Percentiles rank a stretch among this genome's conserved stretches.
These are phyloP conservation scores for Athetis lepigone DNA, from an alignment of 2,888 invertebrate genomes.

Conservation along the genomic window DNA sequence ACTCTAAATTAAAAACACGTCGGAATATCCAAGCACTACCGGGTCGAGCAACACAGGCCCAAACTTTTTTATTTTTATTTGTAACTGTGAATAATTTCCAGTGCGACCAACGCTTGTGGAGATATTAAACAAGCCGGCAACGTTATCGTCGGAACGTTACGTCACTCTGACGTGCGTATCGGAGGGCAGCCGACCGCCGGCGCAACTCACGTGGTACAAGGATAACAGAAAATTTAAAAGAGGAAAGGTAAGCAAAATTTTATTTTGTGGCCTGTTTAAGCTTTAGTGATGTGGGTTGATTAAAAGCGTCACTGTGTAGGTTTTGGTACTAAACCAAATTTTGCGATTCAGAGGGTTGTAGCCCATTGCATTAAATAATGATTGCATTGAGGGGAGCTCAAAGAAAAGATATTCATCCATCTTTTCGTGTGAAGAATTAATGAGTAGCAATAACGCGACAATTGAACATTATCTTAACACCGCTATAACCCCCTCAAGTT, in stretches of 20 bases:
- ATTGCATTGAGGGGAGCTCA: no score
- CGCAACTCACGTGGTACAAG: conserved; percentile 96
- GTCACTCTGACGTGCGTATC: conserved; percentile 95
- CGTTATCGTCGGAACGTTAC: conserved; percentile 94
- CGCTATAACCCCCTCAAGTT: no score
- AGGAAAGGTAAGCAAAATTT: conserved; percentile 92
- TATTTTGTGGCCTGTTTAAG: neutral
- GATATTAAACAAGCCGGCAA: conserved; percentile 94
- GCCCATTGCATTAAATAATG: no score
- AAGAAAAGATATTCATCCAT: no score
- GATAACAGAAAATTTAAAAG: conserved; percentile 94
- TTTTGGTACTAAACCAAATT: no score
- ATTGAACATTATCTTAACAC: no score
- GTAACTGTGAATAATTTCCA: conserved; percentile 78
- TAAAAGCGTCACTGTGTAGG: neutral
- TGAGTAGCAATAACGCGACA: no score
- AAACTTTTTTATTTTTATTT: conserved; percentile 32
- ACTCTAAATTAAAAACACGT: conserved; percentile 12
- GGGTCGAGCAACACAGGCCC: neutral
- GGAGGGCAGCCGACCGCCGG: conserved; percentile 96
- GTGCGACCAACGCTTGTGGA: conserved; percentile 95
- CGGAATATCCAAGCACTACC: conserved; percentile 2
- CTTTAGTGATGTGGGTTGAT: neutral
- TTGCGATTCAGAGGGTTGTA: no score
- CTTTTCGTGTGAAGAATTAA: no score